Base-by-base conservation (phyloP, 2,113 vertebrate species). In the Isichthys henryi region DNA sequence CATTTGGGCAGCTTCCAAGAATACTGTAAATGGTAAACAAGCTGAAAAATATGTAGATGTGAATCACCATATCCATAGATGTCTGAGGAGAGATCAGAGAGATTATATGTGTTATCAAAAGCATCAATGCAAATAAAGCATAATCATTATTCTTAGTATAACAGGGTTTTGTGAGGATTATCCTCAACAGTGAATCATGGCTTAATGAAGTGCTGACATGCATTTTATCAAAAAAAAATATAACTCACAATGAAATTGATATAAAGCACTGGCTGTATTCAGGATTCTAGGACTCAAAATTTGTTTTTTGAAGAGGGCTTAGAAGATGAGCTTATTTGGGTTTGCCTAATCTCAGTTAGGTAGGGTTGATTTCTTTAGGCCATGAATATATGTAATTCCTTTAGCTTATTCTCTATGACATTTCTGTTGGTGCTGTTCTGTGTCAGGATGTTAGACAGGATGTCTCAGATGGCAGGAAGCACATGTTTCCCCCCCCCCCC, bases 41-140 rank as follows among this genome's bases (percentile, higher is more conserved):
- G 43, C 95, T 90, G 7, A 95, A 83, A 10, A 96, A 88, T 48
- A 93, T 48, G 6, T 19, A 91, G 86, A 90, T 86, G 3, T 31
- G 90, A 77, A 52, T 5, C 23, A 90, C n/a, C 58, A 91, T 90
- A 52, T 92, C 95, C 95, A 96, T 96, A n/a, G 85, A 53, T 10
- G 8, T 86, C 48, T 86, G 49, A 52, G 85, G 46, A 31, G n/a
- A 52, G n/a, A 86, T 86, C 13, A 86, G 49, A 86, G 49, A 52
- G 8, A 86, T 86, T 52, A 27, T 15, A 35, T 53, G 5, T 86
- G 31, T 83, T 46, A 83, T 83, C 46, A 21, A 27, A 66, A 66
- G 58, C 23, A 66, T 10, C 58, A 66, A 66, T 27, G n/a, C 23
- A 66, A 66, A 27, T 66, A 66, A 66, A 66, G 23, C 23, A 66